These are phyloP conservation scores for Strongylocentrotus purpuratus DNA, from an alignment of 35 echinoderm and acorn worm genomes.

Conservation along the genomic window DNA sequence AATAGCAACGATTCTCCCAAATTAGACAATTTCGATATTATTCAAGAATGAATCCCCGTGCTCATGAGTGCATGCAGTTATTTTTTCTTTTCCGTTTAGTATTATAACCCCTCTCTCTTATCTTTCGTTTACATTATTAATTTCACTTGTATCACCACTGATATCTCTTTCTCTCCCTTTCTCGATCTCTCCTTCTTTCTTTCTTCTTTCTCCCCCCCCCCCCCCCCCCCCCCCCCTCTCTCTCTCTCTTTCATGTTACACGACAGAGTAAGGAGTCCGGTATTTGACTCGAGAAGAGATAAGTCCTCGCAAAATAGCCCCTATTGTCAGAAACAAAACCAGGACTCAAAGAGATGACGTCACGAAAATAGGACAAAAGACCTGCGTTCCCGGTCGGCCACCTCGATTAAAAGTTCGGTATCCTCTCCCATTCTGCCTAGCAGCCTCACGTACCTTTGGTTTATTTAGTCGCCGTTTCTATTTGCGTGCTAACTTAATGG, in stretches of 20 bases:
- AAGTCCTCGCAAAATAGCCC: not conserved
- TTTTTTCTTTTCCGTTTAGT: too few relatives aligned
- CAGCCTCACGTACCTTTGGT: not conserved
- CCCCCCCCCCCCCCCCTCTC: not conserved
- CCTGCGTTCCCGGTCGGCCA: not conserved
- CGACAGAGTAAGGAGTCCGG: not conserved
- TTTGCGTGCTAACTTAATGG: not conserved
- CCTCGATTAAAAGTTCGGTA: not conserved
- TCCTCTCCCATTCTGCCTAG: not conserved
- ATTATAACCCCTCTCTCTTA: too few relatives aligned
- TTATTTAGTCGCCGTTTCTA: not conserved
- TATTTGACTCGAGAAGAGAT: not conserved
- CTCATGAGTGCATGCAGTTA: too few relatives aligned
- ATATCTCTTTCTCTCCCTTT: not conserved
- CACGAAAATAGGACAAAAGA: not conserved
- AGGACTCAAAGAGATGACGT: not conserved
- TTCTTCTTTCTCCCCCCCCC: not conserved
- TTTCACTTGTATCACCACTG: too few relatives aligned
- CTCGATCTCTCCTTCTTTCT: not conserved
- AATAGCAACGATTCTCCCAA: too few relatives aligned
- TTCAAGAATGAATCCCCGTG: too few relatives aligned
- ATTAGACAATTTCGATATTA: too few relatives aligned
- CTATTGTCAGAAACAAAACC: slow-evolving; percentile 12
- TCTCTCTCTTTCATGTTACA: not conserved
- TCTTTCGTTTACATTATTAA: too few relatives aligned